Percentiles rank a stretch among this genome's conserved stretches.
Conservation (phyloP, 2,113 vertebrate genomes). For the Equus quagga region DNA sequence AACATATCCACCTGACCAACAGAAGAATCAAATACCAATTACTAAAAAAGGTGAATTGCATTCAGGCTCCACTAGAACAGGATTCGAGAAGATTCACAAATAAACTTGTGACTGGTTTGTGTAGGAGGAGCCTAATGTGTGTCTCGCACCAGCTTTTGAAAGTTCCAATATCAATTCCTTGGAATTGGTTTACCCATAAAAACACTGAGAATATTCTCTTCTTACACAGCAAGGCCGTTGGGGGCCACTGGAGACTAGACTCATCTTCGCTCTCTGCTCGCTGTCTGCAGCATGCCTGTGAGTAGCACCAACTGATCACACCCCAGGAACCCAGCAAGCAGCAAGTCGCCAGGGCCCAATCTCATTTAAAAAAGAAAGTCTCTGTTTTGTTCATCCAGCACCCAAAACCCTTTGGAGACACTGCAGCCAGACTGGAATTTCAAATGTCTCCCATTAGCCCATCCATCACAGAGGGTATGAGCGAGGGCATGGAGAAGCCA, state of each 20-base stretch:
- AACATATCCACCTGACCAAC: background rate
- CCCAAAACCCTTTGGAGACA: background rate
- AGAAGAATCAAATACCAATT: background rate
- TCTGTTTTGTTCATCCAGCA: background rate
- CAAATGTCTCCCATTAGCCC: constrained; percentile 27
- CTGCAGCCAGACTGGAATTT: constrained; percentile 33
- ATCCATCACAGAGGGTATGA: background rate
- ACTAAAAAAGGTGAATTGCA: background rate
- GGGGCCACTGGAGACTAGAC: constrained; percentile 14
- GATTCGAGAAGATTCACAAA: background rate
- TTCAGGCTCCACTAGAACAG: background rate
- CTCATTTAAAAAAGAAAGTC: background rate
- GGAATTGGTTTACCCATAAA: background rate
- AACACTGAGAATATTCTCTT: background rate
- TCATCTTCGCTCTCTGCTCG: constrained; percentile 64
- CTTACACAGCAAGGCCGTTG: background rate
- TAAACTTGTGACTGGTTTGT: background rate
- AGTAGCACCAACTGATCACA: constrained; percentile 46
- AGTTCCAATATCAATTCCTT: constrained; percentile 5
- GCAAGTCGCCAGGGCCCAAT: background rate
- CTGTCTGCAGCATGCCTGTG: constrained; percentile 66
- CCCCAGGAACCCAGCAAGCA: constrained; percentile 53
- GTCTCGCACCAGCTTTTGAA: background rate
- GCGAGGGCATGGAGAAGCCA: background rate
- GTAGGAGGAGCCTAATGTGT: background rate